Evolutionary conservation across 2,888 invertebrate genomes (phyloP).

Genomic region (Pachymerium ferrugineum): DNA sequence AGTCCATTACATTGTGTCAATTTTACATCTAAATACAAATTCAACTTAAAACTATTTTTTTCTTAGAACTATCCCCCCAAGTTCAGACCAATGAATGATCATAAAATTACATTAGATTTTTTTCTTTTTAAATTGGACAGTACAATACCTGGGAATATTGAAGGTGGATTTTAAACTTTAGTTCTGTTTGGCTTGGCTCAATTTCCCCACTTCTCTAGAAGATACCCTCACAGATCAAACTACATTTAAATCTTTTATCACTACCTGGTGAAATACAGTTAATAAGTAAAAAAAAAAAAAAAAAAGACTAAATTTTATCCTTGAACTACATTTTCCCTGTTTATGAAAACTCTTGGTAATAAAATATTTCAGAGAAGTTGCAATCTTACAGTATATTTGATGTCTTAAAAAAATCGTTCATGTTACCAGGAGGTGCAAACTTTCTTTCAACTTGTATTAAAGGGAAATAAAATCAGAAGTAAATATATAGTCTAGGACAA

Average conservation of each 20-base stretch:
- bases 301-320: constrained; percentile 29
- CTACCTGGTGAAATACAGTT: constrained; percentile 31
- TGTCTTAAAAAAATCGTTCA: not conserved
- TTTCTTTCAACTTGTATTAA: constrained; percentile 6
- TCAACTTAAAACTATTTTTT: not conserved
- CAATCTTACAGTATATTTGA: not conserved
- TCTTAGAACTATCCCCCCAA: not conserved
- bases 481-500: constrained; percentile 26
- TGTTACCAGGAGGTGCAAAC: constrained; percentile 16
- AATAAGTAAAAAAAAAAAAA: constrained; percentile 27
- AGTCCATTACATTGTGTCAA: constrained; percentile 7
- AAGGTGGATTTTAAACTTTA: constrained; percentile 12
- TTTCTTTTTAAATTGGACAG: not conserved
- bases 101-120: not conserved
- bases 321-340: constrained; percentile 21
- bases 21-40: not conserved
- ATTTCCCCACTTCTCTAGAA: constrained; percentile 31
- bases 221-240: constrained; percentile 28
- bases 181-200: constrained; percentile 25
- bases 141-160: constrained; percentile 8
- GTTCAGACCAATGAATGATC: not conserved
- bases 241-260: constrained; percentile 28
- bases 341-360: constrained; percentile 26
- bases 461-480: constrained; percentile 20
- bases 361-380: constrained; percentile 27